Evolutionary conservation across 2,797 vertebrate species (phyloP).

Genomic region (Acrossocheilus fasciatus): DNA sequence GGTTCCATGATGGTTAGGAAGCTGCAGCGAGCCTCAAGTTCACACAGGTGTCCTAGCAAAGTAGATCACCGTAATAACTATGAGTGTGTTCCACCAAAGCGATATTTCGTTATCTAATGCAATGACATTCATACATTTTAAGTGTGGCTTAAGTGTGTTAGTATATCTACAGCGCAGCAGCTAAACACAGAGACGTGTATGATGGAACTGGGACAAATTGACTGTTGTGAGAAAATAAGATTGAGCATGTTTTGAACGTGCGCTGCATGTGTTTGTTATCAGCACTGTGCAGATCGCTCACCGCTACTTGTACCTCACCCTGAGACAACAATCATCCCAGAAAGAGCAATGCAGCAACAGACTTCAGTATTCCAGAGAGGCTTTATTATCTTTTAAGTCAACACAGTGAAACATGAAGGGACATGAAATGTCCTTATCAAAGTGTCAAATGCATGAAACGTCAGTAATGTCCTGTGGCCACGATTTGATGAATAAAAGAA

Average conservation of each 20-base stretch:
- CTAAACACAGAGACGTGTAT: neutral
- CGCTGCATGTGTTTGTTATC: slow-evolving; percentile 56
- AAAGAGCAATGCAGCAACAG: slow-evolving; percentile 24
- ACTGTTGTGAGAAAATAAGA: slow-evolving; percentile 31
- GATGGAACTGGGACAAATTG: slow-evolving; percentile 19
- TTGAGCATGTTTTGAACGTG: slow-evolving; percentile 47
- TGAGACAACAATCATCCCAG: slow-evolving; percentile 42
- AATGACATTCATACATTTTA: neutral
- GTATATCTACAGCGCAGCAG: neutral
- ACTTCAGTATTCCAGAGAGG: neutral
- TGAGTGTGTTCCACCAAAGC: neutral
- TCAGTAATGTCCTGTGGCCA: neutral
- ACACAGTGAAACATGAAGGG: slow-evolving; percentile 47
- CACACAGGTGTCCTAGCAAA: neutral
- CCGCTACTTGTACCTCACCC: slow-evolving; percentile 40
- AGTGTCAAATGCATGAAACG: neutral
- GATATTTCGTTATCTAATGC: neutral
- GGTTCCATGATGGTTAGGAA: neutral
- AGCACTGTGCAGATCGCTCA: slow-evolving; percentile 52
- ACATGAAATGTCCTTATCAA: slow-evolving; percentile 27
- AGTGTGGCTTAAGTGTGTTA: neutral
- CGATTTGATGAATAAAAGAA: neutral
- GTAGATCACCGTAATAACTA: neutral
- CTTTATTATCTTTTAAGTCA: slow-evolving; percentile 57
- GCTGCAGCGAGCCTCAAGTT: neutral